Evolutionary conservation across 2,797 vertebrate species (phyloP), one percentile per base, ranked within the genome.

Genomic region (Chrysocyon brachyurus): DNA sequence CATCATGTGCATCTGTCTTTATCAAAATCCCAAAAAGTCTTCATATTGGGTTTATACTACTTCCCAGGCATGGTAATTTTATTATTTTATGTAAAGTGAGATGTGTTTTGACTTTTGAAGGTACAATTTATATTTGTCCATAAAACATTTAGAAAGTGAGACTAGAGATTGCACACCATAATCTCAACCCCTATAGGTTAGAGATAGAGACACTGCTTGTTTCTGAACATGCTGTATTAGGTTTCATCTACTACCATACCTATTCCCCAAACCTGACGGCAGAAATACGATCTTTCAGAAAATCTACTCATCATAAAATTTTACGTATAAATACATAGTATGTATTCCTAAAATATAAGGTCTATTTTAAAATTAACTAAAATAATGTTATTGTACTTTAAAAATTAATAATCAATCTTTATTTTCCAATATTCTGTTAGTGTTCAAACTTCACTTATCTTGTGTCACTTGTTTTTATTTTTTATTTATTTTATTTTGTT

Each of bases 291-390:
- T 40, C 85, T 78, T 56, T 10, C 16, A 21, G 31, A n/a, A 56
- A 52, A 68, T 31, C 7, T 26, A 24, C 22, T 19, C 36, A 26
- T 24, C 70, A 52, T 12, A 16, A 26, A 16, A 22, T 57, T 84
- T 16, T 8, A 2, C 28, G 26, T 9, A 12, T 94, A 57, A 66
- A 28, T 10, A 57, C 4, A 16, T 9, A 68, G 33, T 33, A 14
- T 21, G 9, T 21, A 12, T 49, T 84, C 28, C 56, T 54, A 72
- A 49, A 49, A 24, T 14, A 66, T 11, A 72, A 87, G 22, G 28
- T 66, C 40, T 82, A n/a, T 57, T 56, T 78, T 36, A 73, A 87
- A 66, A 40, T 56, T 93, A 49, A 70, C 75, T 3, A 36, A 86
- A 81, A 73, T 73, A 52, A 31, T 33, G 5, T 75, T 59, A 54